These are phyloP conservation scores for Agrochola macilenta DNA, from an alignment of 2,888 invertebrate genomes.

Conservation along the genomic window DNA sequence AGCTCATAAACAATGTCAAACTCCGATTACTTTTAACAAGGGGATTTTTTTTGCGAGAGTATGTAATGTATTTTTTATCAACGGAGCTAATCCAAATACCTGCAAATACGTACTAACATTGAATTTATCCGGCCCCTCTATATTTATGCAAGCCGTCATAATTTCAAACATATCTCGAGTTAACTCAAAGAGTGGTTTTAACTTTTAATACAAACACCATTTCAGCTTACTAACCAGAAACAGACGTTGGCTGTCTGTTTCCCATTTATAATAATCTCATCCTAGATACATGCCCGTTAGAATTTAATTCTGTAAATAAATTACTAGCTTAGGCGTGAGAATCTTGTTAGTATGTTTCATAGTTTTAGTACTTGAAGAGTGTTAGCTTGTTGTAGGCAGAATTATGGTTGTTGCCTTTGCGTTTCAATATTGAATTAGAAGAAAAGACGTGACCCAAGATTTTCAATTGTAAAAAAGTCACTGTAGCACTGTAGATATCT, in stretches of 20 bases:
- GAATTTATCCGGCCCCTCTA: neutral
- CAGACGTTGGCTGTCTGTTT: slow-evolving; percentile 56
- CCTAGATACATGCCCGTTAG: slow-evolving; percentile 62
- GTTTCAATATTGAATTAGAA: neutral
- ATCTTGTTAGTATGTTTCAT: slow-evolving; percentile 49
- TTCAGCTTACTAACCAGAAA: slow-evolving; percentile 49
- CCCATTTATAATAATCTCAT: slow-evolving; percentile 67
- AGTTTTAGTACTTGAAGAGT: slow-evolving; percentile 20
- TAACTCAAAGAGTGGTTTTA: slow-evolving; percentile 46
- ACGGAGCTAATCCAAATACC: neutral
- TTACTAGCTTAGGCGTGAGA: slow-evolving; percentile 56
- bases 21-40: neutral
- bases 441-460: neutral
- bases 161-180: slow-evolving; percentile 53
- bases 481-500: too few species aligned
- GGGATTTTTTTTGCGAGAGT: too few species aligned
- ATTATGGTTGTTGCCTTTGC: slow-evolving; percentile 13
- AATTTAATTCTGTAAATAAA: slow-evolving; percentile 66
- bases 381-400: slow-evolving; percentile 13
- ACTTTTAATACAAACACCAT: slow-evolving; percentile 52
- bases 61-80: too few species aligned
- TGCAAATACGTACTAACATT: neutral
- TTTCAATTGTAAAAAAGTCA: neutral
- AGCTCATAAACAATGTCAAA: neutral
- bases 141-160: slow-evolving; percentile 40